These are phyloP conservation scores for Drosophila greeni DNA, from an alignment of 2,888 invertebrate genomes.

Conservation along the genomic window DNA sequence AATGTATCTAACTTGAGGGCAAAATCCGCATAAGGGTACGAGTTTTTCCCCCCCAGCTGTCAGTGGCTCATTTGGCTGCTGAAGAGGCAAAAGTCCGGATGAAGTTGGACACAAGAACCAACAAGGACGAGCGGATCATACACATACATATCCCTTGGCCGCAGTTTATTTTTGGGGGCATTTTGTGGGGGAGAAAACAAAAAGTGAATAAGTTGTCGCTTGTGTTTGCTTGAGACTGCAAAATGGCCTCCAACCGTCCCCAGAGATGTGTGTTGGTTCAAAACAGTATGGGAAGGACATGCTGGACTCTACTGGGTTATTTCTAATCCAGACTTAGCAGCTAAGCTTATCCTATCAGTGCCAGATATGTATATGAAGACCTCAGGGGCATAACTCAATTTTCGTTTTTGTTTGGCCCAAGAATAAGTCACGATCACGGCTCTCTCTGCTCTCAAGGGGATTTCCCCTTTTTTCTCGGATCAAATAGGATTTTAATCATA, in stretches of 20 bases:
- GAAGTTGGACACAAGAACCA: constrained; percentile 7
- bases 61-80: constrained; percentile 68
- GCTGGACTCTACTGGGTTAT: constrained; percentile 21
- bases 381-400: constrained; percentile 56
- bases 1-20: constrained; percentile 57
- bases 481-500: constrained; percentile 68
- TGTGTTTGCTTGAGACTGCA: constrained; percentile 66
- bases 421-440: constrained; percentile 38
- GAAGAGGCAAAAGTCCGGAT: constrained; percentile 32
- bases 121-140: constrained; percentile 18
- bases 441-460: not conserved
- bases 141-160: constrained; percentile 52
- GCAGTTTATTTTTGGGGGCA: constrained; percentile 63
- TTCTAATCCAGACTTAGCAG: constrained; percentile 42
- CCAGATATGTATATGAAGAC: constrained; percentile 26
- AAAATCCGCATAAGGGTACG: constrained; percentile 39
- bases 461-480: constrained; percentile 34
- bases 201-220: constrained; percentile 71
- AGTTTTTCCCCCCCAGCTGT: constrained; percentile 55
- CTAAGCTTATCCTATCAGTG: constrained; percentile 56
- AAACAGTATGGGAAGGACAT: constrained; percentile 29
- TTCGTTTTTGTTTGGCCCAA: constrained; percentile 34
- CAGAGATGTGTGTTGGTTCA: constrained; percentile 23
- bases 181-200: constrained; percentile 58
- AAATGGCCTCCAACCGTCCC: constrained; percentile 23